Evolutionary conservation across 2,888 invertebrate genomes (phyloP), one percentile per base, ranked within the genome.

Genomic region (Apodemia duryi): DNA sequence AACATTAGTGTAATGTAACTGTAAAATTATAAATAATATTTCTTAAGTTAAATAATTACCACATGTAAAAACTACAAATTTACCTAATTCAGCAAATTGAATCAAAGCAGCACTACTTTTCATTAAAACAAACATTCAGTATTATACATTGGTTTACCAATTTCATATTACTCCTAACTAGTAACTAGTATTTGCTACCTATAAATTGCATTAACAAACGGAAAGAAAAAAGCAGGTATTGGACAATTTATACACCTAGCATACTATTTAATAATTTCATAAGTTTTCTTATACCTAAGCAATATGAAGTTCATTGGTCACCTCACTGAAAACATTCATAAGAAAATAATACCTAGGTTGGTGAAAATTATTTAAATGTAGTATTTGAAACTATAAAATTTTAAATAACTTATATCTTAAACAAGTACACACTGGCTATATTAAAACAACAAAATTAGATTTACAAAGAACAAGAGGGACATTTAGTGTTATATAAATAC

Each of bases 91-190:
- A 10, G n/a, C 28, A 52, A 52, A 28, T 28, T 52, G 10, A 11
- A 32, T 32, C 29, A 11, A 54, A 54, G 54, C 54, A 32, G 54
- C 54, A 54, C 32, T 32, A 57, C 32, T 57, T 32, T 57, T 57
- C 32, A 32, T 11, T 11, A 29, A 6, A 29, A 11, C 11, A 28
- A 57, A 21, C 57, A 1, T 32, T 32, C 5, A 6, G 32, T 32
- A 32, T 32, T 54, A n/a, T 29, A 54, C 29, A 54, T 29, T 11
- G 13, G 32, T 57, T 46, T 65, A 64, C 67, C 66, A 66, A 65
- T 69, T 66, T 68, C 46, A 29, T 49, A 79, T 79, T 78, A 81
- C 75, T 77, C 71, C 72, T 73, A 77, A 78, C 72, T 54, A 54
- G 28, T 54, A 28, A 32, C 57, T 57, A 32, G 11, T 57, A 57